A percentile compares a stretch with the other conserved stretches of the same genome.
These are phyloP conservation scores for Tragopan temminckii DNA, from an alignment of 2,797 vertebrate genomes.

Conservation along the genomic window DNA sequence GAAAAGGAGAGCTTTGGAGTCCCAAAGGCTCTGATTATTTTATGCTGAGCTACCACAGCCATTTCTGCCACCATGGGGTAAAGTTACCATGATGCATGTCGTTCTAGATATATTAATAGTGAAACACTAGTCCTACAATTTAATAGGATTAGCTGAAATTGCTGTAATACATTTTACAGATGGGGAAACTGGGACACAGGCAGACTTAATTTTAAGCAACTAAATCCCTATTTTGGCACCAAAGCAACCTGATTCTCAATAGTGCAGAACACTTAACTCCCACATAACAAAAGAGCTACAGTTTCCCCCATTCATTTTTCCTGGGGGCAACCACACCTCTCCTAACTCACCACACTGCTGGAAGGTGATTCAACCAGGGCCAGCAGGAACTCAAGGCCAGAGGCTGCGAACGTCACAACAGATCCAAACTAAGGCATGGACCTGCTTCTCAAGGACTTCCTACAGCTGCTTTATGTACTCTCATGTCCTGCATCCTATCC, in stretches of 20 bases:
- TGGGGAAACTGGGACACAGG: conserved; percentile 64
- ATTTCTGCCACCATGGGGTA: conserved; percentile 41
- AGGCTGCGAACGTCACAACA: background rate
- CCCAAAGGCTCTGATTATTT: conserved; percentile 52
- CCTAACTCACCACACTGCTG: background rate
- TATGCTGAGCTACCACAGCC: conserved; percentile 13
- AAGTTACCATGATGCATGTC: conserved; percentile 61
- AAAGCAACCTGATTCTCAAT: conserved; percentile 33
- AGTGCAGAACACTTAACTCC: conserved; percentile 21
- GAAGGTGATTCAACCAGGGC: background rate
- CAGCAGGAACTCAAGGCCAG: background rate
- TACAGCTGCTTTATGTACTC: no score
- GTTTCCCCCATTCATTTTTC: background rate
- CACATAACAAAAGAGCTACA: background rate
- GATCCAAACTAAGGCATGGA: background rate
- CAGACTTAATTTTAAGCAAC: conserved; percentile 66
- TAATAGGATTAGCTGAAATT: conserved; percentile 73
- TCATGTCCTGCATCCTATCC: background rate
- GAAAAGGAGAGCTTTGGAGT: background rate
- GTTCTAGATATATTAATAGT: conserved; percentile 65
- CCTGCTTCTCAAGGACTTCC: background rate
- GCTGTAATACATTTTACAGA: conserved; percentile 66
- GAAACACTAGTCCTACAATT: conserved; percentile 70
- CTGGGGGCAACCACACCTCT: background rate
- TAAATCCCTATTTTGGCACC: conserved; percentile 65